Evolutionary conservation across 2,113 vertebrate genomes (phyloP).

Genomic region (Gadus chalcogrammus): DNA sequence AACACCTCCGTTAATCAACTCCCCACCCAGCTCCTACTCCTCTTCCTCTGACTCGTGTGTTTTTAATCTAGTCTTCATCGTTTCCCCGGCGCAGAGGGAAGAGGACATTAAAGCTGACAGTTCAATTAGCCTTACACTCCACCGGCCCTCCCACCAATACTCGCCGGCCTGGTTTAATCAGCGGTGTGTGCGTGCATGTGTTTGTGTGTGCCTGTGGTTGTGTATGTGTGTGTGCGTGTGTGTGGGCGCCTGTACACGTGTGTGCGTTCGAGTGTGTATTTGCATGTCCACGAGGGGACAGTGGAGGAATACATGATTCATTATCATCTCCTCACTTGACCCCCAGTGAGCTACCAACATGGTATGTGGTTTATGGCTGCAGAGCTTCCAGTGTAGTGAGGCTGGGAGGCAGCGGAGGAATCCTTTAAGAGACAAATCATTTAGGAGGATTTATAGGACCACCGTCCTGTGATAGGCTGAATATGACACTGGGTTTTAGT

Average conservation of each 20-base stretch:
- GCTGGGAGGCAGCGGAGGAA: slow-evolving; percentile 18
- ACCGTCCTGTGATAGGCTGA: not conserved
- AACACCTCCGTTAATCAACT: slow-evolving; percentile 26
- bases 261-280: not conserved
- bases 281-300: slow-evolving; percentile 1
- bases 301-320: slow-evolving; percentile 47
- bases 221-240: slow-evolving; percentile 8
- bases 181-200: slow-evolving; percentile 8
- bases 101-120: slow-evolving; percentile 53
- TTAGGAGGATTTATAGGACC: not conserved
- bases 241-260: not conserved
- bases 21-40: slow-evolving; percentile 14
- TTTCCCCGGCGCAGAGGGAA: slow-evolving; percentile 17
- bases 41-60: slow-evolving; percentile 14
- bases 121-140: slow-evolving; percentile 64
- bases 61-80: slow-evolving; percentile 43
- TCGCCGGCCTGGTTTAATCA: slow-evolving; percentile 64
- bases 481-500: not conserved
- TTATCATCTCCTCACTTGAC: slow-evolving; percentile 22
- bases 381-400: not conserved
- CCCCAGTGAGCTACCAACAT: slow-evolving; percentile 15
- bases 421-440: not conserved
- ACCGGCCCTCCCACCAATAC: slow-evolving; percentile 62
- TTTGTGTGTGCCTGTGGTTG: not conserved
- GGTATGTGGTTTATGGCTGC: slow-evolving; percentile 4